Evolutionary conservation across 2,113 vertebrate species (phyloP).

Genomic region (Trichomycterus rosablanca): DNA sequence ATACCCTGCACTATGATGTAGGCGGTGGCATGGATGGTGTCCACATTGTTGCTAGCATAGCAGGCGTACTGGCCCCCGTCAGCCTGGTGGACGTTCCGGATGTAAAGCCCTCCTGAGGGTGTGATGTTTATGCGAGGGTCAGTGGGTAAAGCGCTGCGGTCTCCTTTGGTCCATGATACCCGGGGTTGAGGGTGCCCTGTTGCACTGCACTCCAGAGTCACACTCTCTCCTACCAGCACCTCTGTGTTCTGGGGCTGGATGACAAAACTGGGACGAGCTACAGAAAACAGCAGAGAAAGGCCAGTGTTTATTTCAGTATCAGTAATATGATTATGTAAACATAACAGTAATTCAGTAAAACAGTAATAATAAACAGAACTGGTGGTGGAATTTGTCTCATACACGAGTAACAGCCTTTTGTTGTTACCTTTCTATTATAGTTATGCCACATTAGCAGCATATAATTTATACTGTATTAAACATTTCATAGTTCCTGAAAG

Average conservation of each 20-base stretch:
- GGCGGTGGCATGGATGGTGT: constrained; percentile 83
- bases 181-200: constrained; percentile 85
- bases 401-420: too few species aligned
- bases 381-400: too few species aligned
- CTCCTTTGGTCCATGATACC: constrained; percentile 87
- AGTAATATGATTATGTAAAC: too few species aligned
- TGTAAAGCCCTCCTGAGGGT: constrained; percentile 87
- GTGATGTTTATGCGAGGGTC: constrained; percentile 86
- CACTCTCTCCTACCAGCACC: constrained; percentile 91
- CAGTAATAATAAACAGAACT: too few species aligned
- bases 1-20: constrained; percentile 96
- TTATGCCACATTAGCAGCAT: too few species aligned
- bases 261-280: constrained; percentile 91
- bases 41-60: constrained; percentile 87
- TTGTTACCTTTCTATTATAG: too few species aligned
- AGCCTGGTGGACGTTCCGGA: constrained; percentile 81
- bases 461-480: too few species aligned
- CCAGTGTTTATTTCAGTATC: too few species aligned
- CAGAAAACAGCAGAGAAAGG: neutral
- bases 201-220: constrained; percentile 94
- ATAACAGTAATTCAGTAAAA: too few species aligned
- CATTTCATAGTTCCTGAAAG: too few species aligned
- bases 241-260: constrained; percentile 97
- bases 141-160: constrained; percentile 79
- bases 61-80: constrained; percentile 91